Evolutionary conservation across 2,797 vertebrate species (phyloP), one percentile per base, ranked within the genome.

Genomic region (Nyctibius grandis): DNA sequence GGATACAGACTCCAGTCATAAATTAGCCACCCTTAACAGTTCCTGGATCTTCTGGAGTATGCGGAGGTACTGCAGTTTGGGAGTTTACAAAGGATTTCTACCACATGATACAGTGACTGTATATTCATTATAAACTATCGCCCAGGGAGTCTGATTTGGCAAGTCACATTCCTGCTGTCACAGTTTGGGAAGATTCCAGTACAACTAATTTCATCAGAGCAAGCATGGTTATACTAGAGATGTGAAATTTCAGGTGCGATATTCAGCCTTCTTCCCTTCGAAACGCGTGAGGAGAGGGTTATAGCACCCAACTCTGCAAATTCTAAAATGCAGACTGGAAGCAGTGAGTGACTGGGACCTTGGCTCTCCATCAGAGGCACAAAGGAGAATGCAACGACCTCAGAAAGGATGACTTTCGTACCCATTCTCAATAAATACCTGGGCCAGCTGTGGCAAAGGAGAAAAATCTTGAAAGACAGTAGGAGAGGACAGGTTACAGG

Each of bases 41-140:
- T 53, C 14, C 28, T 76, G 70, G 23, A 76, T 63, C 19, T 89
- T 69, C 63, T 45, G n/a, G 34, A 47, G 6, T 19, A 33, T 1
- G 56, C 2, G 12, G 12, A 53, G 4, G 15, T 40, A 54, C 1
- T 0, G 2, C 31, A 85, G 12, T 34, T 53, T 16, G 20, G 6
- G 16, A 79, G 8, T 40, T 82, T n/a, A 20, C 18, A 51, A 67
- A 22, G 6, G 18, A 57, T 72, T 95, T 93, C 40, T 72, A 40
- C 22, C 25, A 38, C 5, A 17, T 33, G 9, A 53, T 44, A 36
- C 2, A 38, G 22, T 23, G 13, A 20, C 21, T 67, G 8, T 15
- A 44, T 34, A 85, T 72, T 60, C 21, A 44, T 34, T 8, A 57
- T 12, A 59, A 69, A 79, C 33, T 9, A 20, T 7, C 2, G 0